A percentile compares a stretch with the other conserved stretches of the same genome.
phyloP scores from a whole-genome alignment of 2,113 vertebrate species.

The Girardinichthys multiradiatus region DNA sequence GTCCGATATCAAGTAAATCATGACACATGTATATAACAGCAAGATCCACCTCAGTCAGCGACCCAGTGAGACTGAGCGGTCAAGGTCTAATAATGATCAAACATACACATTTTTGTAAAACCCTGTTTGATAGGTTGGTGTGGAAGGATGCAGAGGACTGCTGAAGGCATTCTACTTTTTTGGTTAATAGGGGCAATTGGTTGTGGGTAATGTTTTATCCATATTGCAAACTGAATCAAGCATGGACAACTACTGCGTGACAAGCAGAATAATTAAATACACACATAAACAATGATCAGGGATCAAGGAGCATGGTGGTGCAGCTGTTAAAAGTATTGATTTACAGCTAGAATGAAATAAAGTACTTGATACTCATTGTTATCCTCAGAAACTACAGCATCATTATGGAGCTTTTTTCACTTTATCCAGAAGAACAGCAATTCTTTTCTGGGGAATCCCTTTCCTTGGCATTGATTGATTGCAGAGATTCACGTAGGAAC shows the following conservation, averaged over 20 bases:
- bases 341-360: neutral
- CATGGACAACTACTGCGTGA: neutral
- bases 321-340: too few species aligned
- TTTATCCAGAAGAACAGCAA: too few species aligned
- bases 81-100: neutral
- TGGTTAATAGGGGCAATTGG: too few species aligned
- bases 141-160: neutral
- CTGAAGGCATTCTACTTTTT: neutral
- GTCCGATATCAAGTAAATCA: too few species aligned
- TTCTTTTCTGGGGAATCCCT: too few species aligned
- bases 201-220: neutral
- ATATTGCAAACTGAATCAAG: neutral
- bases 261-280: neutral
- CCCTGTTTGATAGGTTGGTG: neutral
- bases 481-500: too few species aligned
- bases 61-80: conserved; percentile 4
- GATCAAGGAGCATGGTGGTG: neutral
- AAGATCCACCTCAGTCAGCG: conserved; percentile 18
- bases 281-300: neutral
- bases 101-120: neutral
- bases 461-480: too few species aligned
- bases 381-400: too few species aligned
- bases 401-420: too few species aligned
- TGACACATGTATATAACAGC: conserved; percentile 54
- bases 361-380: too few species aligned